Base-by-base conservation (phyloP, 2,888 invertebrate genomes). In the Julus scandinavius region DNA sequence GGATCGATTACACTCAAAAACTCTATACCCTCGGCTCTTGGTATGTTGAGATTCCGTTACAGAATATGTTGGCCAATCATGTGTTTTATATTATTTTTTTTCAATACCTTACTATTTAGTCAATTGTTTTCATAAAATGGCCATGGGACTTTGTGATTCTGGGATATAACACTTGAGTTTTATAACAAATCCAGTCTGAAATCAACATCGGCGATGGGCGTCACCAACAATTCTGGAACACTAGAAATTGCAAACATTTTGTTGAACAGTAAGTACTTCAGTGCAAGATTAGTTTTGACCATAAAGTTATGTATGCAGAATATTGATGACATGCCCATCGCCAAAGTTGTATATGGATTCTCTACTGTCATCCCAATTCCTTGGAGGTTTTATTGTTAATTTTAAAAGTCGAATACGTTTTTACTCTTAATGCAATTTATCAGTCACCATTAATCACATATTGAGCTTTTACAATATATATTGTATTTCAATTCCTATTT, bases 401-500 rank as follows among this genome's bases (percentile, higher is more conserved):
- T 72, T 72, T 4, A 17, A 29, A 72, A 72, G 9, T 72, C 29
- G 29, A 29, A 9, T 11, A 72, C 9, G 20, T 72, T 29, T 29
- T 7, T 29, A 29, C 9, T 29, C n/a, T n/a, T 63, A 7, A 20
- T 3, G 17, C 17, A 63, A 63, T 20, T 29, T 9, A 20, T 72
- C 72, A 72, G 29, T 72, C 72, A 29, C 29, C 13, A 63, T 63
- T 63, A 29, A 72, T 7, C 72, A 7, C 29, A 11, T 29, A 72
- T 72, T 72, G 11, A 72, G 29, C 13, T 72, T 72, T 72, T 29
- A 72, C 72, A 72, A 11, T 20, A 63, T 72, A 29, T 72, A 72
- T 72, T 11, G 72, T 72, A 72, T 72, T 29, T 7, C 72, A 72
- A 72, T 29, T 72, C 72, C 29, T 72, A 29, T 72, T 72, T 72